A percentile compares a stretch with the other conserved stretches of the same genome.
Evolutionary conservation across 2,113 vertebrate species (phyloP).

Genomic region (Poeciliopsis prolifica): DNA sequence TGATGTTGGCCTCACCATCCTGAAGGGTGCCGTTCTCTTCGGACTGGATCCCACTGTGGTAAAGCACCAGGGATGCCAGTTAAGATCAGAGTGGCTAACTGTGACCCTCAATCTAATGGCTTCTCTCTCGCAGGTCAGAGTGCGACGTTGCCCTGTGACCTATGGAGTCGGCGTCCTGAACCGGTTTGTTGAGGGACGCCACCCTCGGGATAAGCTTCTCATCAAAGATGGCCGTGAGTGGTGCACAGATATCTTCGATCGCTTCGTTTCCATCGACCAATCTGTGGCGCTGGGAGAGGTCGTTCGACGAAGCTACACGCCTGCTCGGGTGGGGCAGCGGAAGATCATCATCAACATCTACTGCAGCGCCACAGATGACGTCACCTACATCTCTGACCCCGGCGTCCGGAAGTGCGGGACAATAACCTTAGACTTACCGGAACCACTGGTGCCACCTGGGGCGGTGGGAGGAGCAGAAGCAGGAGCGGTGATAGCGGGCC

Average conservation of each 20-base stretch:
- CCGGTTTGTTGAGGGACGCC: conserved; percentile 89
- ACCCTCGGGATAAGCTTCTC: conserved; percentile 90
- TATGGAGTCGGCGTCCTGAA: conserved; percentile 95
- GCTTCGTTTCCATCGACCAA: conserved; percentile 92
- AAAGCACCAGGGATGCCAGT: neutral
- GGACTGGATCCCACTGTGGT: conserved; percentile 92
- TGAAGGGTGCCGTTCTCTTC: conserved; percentile 95
- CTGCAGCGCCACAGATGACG: conserved; percentile 86
- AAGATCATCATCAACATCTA: conserved; percentile 97
- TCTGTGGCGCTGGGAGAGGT: conserved; percentile 93
- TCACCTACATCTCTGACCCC: conserved; percentile 90
- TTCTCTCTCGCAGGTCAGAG: conserved; percentile 75
- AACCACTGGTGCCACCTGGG: conserved; percentile 15
- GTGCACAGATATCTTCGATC: conserved; percentile 97
- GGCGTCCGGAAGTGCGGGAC: conserved; percentile 92
- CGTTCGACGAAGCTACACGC: conserved; percentile 92
- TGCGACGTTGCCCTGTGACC: conserved; percentile 91
- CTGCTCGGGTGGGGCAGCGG: conserved; percentile 87
- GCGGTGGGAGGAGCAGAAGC: conserved; percentile 22
- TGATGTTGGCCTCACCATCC: conserved; percentile 92
- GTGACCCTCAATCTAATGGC: neutral
- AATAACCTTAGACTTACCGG: conserved; percentile 89
- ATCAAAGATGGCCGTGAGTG: conserved; percentile 93
- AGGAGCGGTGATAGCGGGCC: neutral
- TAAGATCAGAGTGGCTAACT: neutral